A percentile compares a stretch with the other conserved stretches of the same genome.
phyloP scores from a whole-genome alignment of 2,113 vertebrate genomes.

The Phaethon lepturus region DNA sequence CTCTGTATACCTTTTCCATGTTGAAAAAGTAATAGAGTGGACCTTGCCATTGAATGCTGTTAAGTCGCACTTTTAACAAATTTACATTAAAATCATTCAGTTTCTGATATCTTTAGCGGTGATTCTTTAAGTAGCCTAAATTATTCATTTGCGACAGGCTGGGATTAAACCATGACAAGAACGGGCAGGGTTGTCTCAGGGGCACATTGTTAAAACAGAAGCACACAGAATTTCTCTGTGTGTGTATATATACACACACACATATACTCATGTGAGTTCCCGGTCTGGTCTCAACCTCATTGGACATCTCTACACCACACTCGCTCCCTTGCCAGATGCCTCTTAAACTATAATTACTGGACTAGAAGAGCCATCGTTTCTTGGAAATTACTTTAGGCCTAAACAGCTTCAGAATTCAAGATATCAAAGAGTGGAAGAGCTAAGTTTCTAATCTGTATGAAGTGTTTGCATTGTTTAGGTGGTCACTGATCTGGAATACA shows the following conservation, averaged over 20 bases:
- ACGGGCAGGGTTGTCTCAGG: not conserved
- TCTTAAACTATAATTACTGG: not conserved
- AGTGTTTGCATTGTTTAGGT: not conserved
- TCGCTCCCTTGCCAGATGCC: fast-evolving
- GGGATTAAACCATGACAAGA: no score
- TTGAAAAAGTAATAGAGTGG: no score
- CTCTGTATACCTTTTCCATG: no score
- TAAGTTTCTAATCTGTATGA: not conserved
- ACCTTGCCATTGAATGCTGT: no score
- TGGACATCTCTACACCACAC: not conserved
- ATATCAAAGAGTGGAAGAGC: not conserved
- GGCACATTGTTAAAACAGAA: not conserved
- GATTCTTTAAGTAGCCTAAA: no score
- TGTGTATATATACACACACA: no score
- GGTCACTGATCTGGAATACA: not conserved
- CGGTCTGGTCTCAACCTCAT: fast-evolving
- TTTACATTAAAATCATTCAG: no score
- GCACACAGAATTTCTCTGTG: not conserved
- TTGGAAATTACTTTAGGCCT: not conserved
- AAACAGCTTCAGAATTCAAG: not conserved
- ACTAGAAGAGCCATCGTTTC: not conserved
- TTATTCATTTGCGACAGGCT: no score
- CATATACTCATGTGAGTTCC: not conserved
- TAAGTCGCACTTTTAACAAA: no score
- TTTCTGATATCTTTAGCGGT: no score